Evolutionary conservation across 2,113 vertebrate genomes (phyloP), one percentile per base, ranked within the genome.

Genomic region (Neotragus moschatus): DNA sequence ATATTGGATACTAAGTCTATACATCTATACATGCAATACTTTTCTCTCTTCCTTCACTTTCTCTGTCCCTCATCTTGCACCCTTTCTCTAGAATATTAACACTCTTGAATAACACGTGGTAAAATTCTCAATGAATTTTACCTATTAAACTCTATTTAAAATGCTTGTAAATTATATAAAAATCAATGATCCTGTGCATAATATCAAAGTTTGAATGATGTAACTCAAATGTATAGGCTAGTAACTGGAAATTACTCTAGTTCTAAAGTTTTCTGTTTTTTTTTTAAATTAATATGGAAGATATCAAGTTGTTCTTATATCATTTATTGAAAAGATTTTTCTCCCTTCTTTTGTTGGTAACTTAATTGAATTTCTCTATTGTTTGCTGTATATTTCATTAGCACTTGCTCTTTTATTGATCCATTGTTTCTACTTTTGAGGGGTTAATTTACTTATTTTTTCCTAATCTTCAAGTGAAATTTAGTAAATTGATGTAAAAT

Each of bases 341-440:
- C 55, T 49, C 3, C 39, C 6, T 73, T 75, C n/a, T 70, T 66
- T 92, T 70, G 43, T 82, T 82, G 53, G 26, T 75, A 45, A 7
- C 21, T 63, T 75, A 15, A 39, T 60, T 58, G 15, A n/a, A 36
- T 70, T 87, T 90, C 66, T 84, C 30, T 75, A 19, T 70, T 39
- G 5, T 56, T 81, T 93, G n/a, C 60, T 90, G 25, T 58, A 17
- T 80, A 70, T 51, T 91, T 84, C 30, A 90, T 84, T 95, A 19
- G 77, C 39, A 79, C 58, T 10, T 75, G 10, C 25, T 93, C 55
- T 93, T 96, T 93, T 61, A 91, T 73, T 93, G 88, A 95, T 80
- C 91, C 13, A 9, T 61, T 85, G 36, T 63, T 79, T 95, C 15
- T 80, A 61, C 30, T 88, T 66, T 53, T 49, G 84, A 84, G 55